phyloP scores from a whole-genome alignment of 2,797 vertebrate genomes.

The Aphelocoma californica region DNA sequence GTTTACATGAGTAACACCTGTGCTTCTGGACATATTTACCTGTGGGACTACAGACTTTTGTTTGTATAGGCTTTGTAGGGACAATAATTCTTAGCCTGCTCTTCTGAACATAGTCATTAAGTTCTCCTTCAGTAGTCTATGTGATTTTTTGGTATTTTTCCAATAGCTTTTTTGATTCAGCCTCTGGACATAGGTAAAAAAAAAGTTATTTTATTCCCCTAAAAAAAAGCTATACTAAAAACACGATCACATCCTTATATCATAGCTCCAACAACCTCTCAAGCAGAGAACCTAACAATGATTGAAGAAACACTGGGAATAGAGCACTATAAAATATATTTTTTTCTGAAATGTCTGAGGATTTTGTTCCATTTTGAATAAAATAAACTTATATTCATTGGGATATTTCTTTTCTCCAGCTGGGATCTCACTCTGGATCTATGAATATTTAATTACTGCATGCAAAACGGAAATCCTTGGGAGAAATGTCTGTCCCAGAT shows the following conservation, averaged over 20 bases:
- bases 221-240: not conserved
- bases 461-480: not conserved
- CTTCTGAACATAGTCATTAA: not conserved
- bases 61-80: not conserved
- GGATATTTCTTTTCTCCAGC: not conserved
- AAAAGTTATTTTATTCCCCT: rapidly evolving
- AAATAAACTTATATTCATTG: not conserved
- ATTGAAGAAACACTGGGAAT: not conserved
- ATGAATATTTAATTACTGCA: not conserved
- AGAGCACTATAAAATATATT: not conserved
- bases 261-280: not conserved
- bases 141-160: not conserved
- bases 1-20: not conserved
- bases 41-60: not conserved
- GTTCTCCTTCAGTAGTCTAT: not conserved
- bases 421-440: not conserved
- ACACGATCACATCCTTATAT: not conserved
- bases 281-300: not conserved
- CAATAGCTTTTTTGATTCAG: not conserved
- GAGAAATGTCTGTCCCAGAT: conserved; percentile 6
- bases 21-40: not conserved
- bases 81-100: not conserved
- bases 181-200: not conserved
- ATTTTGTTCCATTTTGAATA: conserved; percentile 11
- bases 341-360: conserved; percentile 5